phyloP scores from a whole-genome alignment of 2,888 invertebrate genomes.

The Hydropsyche betteni region DNA sequence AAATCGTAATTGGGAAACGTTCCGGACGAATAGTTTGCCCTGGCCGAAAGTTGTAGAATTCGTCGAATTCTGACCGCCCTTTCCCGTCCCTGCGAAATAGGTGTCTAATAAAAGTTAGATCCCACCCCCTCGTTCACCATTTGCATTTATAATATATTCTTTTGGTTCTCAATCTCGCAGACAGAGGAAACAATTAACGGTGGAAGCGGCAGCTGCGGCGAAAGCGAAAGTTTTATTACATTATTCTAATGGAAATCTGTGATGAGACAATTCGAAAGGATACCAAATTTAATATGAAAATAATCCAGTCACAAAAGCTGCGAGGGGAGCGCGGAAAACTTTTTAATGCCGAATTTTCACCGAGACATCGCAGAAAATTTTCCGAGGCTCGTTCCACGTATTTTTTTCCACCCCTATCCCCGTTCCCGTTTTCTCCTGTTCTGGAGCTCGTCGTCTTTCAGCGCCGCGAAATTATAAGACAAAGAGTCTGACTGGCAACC shows the following conservation, averaged over 20 bases:
- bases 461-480: conserved; percentile 15
- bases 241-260: conserved; percentile 46
- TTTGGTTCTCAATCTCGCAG: conserved; percentile 31
- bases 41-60: too few relatives aligned
- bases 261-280: conserved; percentile 42
- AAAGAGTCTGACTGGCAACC: conserved; percentile 25
- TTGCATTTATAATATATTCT: conserved; percentile 46
- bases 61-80: too few relatives aligned
- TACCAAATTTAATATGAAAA: conserved; percentile 39
- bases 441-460: background rate
- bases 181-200: conserved; percentile 45
- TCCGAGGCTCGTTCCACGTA: background rate
- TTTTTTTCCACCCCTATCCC: background rate
- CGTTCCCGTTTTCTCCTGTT: background rate
- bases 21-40: too few relatives aligned
- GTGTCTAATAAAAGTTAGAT: background rate
- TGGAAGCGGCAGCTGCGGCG: conserved; percentile 42
- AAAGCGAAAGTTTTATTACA: conserved; percentile 46
- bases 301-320: conserved; percentile 35
- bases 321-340: conserved; percentile 4
- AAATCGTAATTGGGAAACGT: too few relatives aligned
- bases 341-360: conserved; percentile 31
- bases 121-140: conserved; percentile 19
- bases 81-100: too few relatives aligned
- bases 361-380: conserved; percentile 20